These are phyloP conservation scores for Coendou prehensilis DNA, from an alignment of 2,797 vertebrate genomes.

Conservation along the genomic window DNA sequence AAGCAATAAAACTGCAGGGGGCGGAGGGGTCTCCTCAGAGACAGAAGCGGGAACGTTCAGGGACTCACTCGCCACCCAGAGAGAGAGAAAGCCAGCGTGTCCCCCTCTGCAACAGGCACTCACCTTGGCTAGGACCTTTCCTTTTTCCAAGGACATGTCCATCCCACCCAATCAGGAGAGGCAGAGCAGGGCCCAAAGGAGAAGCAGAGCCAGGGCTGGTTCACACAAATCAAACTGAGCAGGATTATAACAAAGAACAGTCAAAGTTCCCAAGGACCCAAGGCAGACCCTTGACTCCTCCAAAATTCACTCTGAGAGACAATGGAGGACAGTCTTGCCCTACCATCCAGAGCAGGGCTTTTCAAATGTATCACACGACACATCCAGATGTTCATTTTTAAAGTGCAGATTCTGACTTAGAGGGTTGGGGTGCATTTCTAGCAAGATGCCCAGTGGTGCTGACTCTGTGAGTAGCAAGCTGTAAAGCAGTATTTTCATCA, in stretches of 20 bases:
- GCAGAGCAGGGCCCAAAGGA: neutral
- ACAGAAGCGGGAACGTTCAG: neutral
- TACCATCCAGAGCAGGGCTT: neutral
- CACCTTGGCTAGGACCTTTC: neutral
- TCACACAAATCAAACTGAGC: neutral
- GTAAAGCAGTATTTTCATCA: neutral
- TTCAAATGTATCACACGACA: neutral
- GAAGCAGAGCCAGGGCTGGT: neutral
- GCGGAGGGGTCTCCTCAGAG: slow-evolving; percentile 18
- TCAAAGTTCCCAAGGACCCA: neutral
- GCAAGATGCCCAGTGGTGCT: neutral
- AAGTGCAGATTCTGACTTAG: neutral
- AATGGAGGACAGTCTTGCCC: neutral
- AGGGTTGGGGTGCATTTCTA: slow-evolving; percentile 2
- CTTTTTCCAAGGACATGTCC: too few species aligned
- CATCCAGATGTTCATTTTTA: neutral
- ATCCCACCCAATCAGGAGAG: too few species aligned
- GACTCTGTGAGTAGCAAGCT: neutral
- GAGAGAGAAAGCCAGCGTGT: neutral
- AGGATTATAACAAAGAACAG: neutral
- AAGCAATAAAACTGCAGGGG: slow-evolving; percentile 74
- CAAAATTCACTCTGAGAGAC: neutral
- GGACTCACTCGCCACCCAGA: neutral
- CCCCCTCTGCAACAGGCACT: neutral
- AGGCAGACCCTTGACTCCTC: neutral